These are phyloP conservation scores for Xestobium rufovillosum DNA, from an alignment of 2,888 invertebrate genomes.

Conservation along the genomic window DNA sequence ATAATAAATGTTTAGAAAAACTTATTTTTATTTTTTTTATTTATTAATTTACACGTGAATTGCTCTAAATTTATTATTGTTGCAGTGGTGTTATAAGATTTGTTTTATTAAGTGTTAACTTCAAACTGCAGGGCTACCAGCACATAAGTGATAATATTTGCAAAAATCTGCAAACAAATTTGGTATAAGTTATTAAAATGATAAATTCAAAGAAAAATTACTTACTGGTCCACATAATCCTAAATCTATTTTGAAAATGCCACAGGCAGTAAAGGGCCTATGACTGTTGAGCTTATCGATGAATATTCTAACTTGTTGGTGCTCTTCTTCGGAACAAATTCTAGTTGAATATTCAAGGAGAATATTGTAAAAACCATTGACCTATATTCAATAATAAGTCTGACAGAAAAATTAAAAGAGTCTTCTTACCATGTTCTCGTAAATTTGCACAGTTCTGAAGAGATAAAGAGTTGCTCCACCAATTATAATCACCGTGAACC, in stretches of 20 bases:
- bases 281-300: slow-evolving; percentile 39
- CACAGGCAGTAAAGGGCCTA: slow-evolving; percentile 37
- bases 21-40: no score
- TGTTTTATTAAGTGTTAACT: slow-evolving; percentile 27
- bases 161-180: slow-evolving; percentile 38
- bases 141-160: slow-evolving; percentile 41
- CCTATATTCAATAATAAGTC: no score
- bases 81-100: no score
- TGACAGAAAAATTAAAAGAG: no score
- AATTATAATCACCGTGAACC: neutral
- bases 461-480: neutral
- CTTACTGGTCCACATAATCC: slow-evolving; percentile 40
- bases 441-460: neutral
- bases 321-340: slow-evolving; percentile 33
- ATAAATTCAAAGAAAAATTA: slow-evolving; percentile 9
- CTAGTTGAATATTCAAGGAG: slow-evolving; percentile 39
- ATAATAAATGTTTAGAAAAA: no score
- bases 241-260: slow-evolving; percentile 39
- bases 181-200: slow-evolving; percentile 5
- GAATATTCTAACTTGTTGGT: slow-evolving; percentile 40
- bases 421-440: slow-evolving; percentile 2
- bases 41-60: no score
- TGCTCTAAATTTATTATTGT: no score
- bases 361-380: slow-evolving; percentile 35
- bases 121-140: slow-evolving; percentile 42